These are phyloP conservation scores for Liopterus haemorrhoidalis DNA, from an alignment of 2,888 invertebrate species.

Conservation along the genomic window DNA sequence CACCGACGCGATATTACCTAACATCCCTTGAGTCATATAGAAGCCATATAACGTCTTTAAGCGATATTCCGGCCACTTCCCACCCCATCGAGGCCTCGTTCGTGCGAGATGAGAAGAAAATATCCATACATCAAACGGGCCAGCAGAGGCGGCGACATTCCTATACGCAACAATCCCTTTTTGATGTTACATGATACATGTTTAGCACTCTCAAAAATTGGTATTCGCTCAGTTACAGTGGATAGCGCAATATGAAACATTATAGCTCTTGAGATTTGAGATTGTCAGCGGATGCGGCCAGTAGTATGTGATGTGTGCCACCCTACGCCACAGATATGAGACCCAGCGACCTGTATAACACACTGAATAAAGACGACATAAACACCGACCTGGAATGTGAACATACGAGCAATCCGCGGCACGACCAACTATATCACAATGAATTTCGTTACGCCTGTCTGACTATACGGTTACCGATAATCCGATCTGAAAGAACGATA, in stretches of 20 bases:
- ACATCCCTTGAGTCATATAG: slow-evolving; percentile 38
- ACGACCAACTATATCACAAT: no score
- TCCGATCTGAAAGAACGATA: no score
- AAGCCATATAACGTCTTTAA: slow-evolving; percentile 36
- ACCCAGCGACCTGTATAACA: no score
- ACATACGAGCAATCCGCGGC: no score
- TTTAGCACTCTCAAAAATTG: slow-evolving; percentile 40
- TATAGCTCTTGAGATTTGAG: slow-evolving; percentile 41
- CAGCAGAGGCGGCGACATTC: slow-evolving; percentile 25
- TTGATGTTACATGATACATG: slow-evolving; percentile 41
- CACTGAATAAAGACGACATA: slow-evolving; percentile 17
- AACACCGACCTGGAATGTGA: no score
- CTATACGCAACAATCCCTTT: slow-evolving; percentile 26
- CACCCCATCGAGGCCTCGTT: slow-evolving; percentile 36
- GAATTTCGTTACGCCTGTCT: no score
- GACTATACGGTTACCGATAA: no score
- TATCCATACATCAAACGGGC: slow-evolving; percentile 39
- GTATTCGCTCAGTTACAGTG: slow-evolving; percentile 41
- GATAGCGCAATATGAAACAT: slow-evolving; percentile 41
- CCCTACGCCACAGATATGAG: background rate
- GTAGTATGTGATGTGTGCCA: background rate
- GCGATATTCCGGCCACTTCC: slow-evolving; percentile 34
- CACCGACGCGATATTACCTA: slow-evolving; percentile 37
- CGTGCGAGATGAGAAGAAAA: slow-evolving; percentile 33
- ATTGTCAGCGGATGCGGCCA: slow-evolving; percentile 39